Percentiles rank a stretch among this genome's conserved stretches.
Conservation (phyloP, 2,797 vertebrate genomes). For the Chiroxiphia lanceolata region DNA sequence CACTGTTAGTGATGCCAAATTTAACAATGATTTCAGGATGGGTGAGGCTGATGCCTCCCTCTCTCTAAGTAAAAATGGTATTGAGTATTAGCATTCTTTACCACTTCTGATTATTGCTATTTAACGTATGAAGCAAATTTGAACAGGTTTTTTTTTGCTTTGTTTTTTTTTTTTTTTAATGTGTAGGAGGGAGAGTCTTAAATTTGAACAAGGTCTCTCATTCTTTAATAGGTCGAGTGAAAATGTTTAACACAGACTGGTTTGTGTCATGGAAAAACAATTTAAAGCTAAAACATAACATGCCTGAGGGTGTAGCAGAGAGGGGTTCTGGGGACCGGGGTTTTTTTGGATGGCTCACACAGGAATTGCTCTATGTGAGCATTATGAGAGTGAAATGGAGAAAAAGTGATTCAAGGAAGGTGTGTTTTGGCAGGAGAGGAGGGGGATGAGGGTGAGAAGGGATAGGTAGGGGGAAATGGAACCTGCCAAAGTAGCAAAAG, state of each 20-base stretch:
- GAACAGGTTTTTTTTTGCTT: too few species aligned
- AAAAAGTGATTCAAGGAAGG: neutral
- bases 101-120: neutral
- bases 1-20: neutral
- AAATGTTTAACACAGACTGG: neutral
- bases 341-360: neutral
- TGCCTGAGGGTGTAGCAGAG: neutral
- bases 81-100: neutral
- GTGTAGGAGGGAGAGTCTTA: neutral
- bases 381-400: neutral
- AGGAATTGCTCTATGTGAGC: fast-evolving
- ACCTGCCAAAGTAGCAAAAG: neutral
- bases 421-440: neutral
- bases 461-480: neutral
- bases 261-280: neutral
- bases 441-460: neutral
- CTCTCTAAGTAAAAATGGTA: neutral
- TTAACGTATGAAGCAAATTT: neutral
- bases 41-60: neutral
- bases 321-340: fast-evolving
- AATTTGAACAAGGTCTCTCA: neutral
- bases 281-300: neutral
- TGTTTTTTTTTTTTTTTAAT: neutral
- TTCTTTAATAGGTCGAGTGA: neutral
- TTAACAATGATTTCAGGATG: neutral